Evolutionary conservation across 2,888 invertebrate species (phyloP), one percentile per base, ranked within the genome.

Genomic region (Drosophila vallismaia): DNA sequence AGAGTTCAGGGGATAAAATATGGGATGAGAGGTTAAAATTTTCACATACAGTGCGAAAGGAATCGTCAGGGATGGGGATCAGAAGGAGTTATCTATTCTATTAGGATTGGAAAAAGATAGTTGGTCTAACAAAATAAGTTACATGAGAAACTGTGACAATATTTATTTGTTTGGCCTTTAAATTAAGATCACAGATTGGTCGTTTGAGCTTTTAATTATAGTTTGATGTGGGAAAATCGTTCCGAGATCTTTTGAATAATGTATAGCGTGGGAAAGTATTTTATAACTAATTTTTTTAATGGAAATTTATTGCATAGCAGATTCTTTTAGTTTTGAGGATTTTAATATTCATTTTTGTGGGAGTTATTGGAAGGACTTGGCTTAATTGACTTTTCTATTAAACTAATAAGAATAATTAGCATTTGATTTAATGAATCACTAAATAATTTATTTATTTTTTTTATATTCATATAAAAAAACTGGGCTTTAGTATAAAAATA

Each of bases 91-190:
- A n/a, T n/a, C 2, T 19, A 19, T 19, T 19, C 19, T 2, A 19
- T 19, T 19, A 19, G 19, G 19, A 2, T 2, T 19, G 2, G 19
- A 19, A 19, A 19, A 19, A 19, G 19, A 19, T 19, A 19, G 19
- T 19, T 19, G 19, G 19, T 19, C 1, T 19, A 19, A 19, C n/a
- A 19, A 19, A 19, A 19, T 19, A 19, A 19, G 19, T 19, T 19
- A 19, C 19, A 19, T 19, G 19, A 19, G 19, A 19, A 19, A 36
- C 36, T 5, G 36, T n/a, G 36, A n/a, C 10, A 36, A 36, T 36
- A 36, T 36, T 36, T 36, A 36, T 36, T n/a, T 36, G 36, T 36
- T 36, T 36, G 36, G 36, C 36, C 36, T 36, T 36, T 36, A 36
- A 36, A 36, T 36, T 36, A 36, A 36, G 36, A 36, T 36, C 36